Percentiles rank a stretch among this genome's conserved stretches.
Evolutionary conservation across 2,113 vertebrate genomes (phyloP).

Genomic region (Pteronura brasiliensis): DNA sequence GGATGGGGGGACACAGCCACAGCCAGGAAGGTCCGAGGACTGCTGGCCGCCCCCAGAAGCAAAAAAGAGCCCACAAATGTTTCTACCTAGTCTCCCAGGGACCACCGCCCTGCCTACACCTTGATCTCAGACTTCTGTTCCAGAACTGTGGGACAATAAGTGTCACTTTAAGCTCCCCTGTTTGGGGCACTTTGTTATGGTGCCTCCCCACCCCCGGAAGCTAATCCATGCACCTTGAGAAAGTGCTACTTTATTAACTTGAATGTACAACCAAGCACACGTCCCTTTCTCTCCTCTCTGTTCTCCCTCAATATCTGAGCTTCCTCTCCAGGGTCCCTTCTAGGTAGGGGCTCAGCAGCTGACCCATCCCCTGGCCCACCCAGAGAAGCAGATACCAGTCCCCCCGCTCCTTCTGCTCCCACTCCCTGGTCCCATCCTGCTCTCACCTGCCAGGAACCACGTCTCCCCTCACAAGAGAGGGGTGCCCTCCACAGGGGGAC

Average conservation of each 20-base stretch:
- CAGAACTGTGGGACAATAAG: neutral
- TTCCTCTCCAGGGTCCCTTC: neutral
- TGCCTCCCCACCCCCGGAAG: neutral
- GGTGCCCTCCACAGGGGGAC: neutral
- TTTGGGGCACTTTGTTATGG: neutral
- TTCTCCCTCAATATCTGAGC: neutral
- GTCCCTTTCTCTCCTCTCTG: neutral
- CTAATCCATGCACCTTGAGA: neutral
- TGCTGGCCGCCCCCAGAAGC: neutral
- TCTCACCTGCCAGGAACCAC: neutral
- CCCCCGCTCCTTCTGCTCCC: neutral
- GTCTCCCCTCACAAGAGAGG: neutral
- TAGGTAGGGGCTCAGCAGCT: neutral
- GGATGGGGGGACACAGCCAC: neutral
- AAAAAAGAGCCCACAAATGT: neutral
- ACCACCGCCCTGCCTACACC: accelerated
- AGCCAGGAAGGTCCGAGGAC: neutral
- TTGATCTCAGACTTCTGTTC: neutral
- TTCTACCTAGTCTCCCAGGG: neutral
- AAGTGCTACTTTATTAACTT: neutral
- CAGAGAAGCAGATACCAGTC: neutral
- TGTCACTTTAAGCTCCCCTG: neutral
- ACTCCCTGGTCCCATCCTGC: neutral
- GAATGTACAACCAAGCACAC: neutral
- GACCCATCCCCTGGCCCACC: neutral